Percentiles rank a stretch among this genome's conserved stretches.
These are phyloP conservation scores for Hirundo rustica DNA, from an alignment of 2,797 vertebrate species.

Conservation along the genomic window DNA sequence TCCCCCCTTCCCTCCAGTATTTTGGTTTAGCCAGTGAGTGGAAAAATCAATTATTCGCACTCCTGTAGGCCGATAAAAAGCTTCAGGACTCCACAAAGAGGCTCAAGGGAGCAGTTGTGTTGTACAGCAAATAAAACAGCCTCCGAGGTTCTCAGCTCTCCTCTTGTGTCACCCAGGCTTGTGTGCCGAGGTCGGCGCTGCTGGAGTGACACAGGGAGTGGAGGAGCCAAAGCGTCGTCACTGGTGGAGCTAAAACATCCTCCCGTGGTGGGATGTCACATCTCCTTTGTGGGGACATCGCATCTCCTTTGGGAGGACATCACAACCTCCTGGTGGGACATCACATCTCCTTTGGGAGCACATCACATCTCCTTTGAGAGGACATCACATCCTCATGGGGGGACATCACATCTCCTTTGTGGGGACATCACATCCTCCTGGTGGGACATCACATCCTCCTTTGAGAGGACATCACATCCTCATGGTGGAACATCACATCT, in stretches of 20 bases:
- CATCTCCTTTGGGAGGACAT: background rate
- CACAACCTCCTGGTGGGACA: background rate
- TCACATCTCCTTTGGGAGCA: background rate
- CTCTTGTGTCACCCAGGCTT: background rate
- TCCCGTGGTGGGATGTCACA: background rate
- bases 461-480: background rate
- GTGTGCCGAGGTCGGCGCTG: background rate
- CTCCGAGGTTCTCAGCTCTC: background rate
- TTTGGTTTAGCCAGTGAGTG: slow-evolving; percentile 49
- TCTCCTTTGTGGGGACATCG: background rate
- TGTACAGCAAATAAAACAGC: background rate
- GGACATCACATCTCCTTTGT: background rate
- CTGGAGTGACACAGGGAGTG: accelerated
- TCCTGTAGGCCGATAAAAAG: slow-evolving; percentile 24
- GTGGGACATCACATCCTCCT: background rate
- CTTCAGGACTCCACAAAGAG: slow-evolving; percentile 23
- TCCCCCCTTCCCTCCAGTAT: background rate
- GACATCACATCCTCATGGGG: background rate
- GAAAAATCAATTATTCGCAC: slow-evolving; percentile 64
- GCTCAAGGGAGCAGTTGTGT: slow-evolving; percentile 21
- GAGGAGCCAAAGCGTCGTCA: background rate
- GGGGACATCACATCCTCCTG: background rate
- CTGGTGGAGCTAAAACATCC: background rate
- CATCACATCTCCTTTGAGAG: background rate
- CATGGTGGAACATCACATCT: background rate